Base-by-base conservation (phyloP, 2,888 invertebrate species). In the Lacanobia oleracea region DNA sequence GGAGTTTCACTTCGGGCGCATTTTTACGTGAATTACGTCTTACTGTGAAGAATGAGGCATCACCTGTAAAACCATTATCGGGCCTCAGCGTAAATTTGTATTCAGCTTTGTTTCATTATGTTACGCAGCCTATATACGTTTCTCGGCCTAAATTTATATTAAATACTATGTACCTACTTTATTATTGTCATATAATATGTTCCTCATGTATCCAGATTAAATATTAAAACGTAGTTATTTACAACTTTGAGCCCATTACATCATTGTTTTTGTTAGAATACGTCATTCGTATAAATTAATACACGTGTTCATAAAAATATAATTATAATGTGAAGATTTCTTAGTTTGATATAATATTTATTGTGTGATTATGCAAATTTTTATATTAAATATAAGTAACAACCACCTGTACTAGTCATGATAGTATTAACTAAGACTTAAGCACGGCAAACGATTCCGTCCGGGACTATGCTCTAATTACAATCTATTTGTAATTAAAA, bases 341-440 rank as follows among this genome's bases (percentile, higher is more conserved):
- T 77, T 72, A 72, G 75, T 86, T 82, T 79, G 74, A 82, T 84
- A 76, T 66, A 66, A 70, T 54, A 56, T 64, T 56, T 79, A 79
- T 79, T 83, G 85, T 85, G 86, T 82, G 83, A 73, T 79, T 86
- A 86, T 85, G 85, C 85, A 81, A 85, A 72, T 86, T 78, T 72
- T 77, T 70, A 72, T 80, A 75, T 54, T 80, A 83, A 72, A 72
- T 75, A 67, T 77, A 82, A 81, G 67, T 71, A 69, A 57, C 72
- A 83, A 68, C 67, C 83, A 86, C 74, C 63, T 78, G 69, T 69
- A 60, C 81, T 85, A 86, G 85, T 81, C 77, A 81, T 83, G 50
- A 66, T 83, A 70, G 71, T 84, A 71, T 59, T 81, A 81, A 78
- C 71, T 79, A 79, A 81, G 80, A 54, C 40, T 75, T 70, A n/a